These are phyloP conservation scores for Helleia helle DNA, from an alignment of 2,888 invertebrate species.

Conservation along the genomic window DNA sequence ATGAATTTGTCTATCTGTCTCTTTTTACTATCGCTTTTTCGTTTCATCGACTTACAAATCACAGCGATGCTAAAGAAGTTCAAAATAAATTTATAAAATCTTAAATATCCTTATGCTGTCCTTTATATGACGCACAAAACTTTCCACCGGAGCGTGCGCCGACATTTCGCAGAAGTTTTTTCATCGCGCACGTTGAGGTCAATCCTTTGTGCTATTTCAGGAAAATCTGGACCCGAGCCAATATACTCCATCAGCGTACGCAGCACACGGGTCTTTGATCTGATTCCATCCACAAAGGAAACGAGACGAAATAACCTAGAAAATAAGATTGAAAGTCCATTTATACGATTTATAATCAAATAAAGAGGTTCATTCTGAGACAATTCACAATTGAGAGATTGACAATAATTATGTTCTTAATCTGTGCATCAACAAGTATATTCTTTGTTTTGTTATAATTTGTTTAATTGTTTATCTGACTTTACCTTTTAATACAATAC, in stretches of 20 bases:
- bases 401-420: too few species aligned
- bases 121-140: constrained; percentile 61
- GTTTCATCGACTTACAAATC: too few species aligned
- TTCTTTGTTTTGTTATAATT: not conserved
- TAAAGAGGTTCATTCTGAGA: too few species aligned
- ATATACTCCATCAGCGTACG: constrained; percentile 40
- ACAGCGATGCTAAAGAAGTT: too few species aligned
- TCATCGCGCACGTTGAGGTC: constrained; percentile 48
- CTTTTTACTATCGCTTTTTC: too few species aligned
- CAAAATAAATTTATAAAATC: too few species aligned
- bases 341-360: too few species aligned
- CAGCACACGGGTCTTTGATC: constrained; percentile 54
- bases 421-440: too few species aligned
- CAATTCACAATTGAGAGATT: too few species aligned
- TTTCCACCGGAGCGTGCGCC: constrained; percentile 47
- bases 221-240: constrained; percentile 61
- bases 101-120: too few species aligned
- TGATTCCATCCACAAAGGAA: constrained; percentile 25
- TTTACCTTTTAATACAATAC: too few species aligned
- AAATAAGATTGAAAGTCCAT: not conserved
- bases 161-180: constrained; percentile 65
- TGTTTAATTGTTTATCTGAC: not conserved
- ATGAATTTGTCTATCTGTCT: too few species aligned
- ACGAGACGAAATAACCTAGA: constrained; percentile 19
- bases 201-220: constrained; percentile 74